Evolutionary conservation across 2,113 vertebrate genomes (phyloP), one percentile per base, ranked within the genome.

Genomic region (Megaleporinus macrocephalus): DNA sequence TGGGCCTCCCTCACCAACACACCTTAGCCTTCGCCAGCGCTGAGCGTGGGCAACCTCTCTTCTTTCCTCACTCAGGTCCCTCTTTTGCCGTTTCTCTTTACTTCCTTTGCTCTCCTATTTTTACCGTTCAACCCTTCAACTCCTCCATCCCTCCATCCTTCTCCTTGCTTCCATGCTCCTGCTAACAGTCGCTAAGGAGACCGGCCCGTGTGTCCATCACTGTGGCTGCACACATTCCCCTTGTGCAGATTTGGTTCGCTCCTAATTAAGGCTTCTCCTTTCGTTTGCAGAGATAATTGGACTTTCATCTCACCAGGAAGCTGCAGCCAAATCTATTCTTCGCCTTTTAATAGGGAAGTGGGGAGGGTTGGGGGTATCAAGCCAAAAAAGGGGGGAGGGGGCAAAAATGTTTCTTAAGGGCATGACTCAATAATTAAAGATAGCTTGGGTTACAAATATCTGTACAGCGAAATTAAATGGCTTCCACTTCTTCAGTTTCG

Each of bases 271-370:
- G 95, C 94, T 94, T 96, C 94, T 95, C 94, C 94, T 96, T 95
- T 96, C 95, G 95, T 96, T 96, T 96, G 94, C 93, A 91, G 92
- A 95, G 95, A 96, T 97, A 96, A 97, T 97, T 96, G 96, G 95
- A 95, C 96, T 96, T 97, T 96, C 95, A 97, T 97, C 96, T 96
- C 96, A 95, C 95, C 95, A 96, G 95, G 96, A 96, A 92, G 94
- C 95, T 95, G 93, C 93, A 93, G 95, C 95, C 95, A 95, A 94
- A 96, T 96, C 95, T 95, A 95, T 95, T 95, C 95, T 95, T 95
- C 95, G 95, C 94, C 94, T 95, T 95, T 95, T 96, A 96, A 95
- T 94, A 93, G 71, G 86, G 76, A 76, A 65, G 59, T 27, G 66
- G 36, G 74, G 30, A 49, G 51, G 7, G 30, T 36, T 12, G 22